These are phyloP conservation scores for Poeciliopsis occidentalis DNA, from an alignment of 2,113 vertebrate species.

Conservation along the genomic window DNA sequence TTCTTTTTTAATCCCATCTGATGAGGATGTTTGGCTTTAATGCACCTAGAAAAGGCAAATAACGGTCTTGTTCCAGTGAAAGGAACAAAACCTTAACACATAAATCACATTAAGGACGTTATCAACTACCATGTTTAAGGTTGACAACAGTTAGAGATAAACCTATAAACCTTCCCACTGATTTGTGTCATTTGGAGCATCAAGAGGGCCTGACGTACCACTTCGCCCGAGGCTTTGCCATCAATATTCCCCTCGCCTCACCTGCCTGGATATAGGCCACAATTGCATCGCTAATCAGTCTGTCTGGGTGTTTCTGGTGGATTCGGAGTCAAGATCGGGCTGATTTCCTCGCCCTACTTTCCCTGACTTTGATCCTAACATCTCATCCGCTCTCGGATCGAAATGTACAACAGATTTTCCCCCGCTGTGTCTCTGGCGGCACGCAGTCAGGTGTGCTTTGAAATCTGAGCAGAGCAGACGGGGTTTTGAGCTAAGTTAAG, in stretches of 20 bases:
- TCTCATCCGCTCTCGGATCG: constrained; percentile 58
- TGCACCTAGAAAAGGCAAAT: constrained; percentile 3
- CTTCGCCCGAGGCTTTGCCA: constrained; percentile 43
- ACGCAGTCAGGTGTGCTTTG: constrained; percentile 65
- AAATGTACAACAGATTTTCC: constrained; percentile 54
- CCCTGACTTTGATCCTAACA: constrained; percentile 68
- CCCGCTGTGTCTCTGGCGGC: constrained; percentile 37
- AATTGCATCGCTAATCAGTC: constrained; percentile 63
- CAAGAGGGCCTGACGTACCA: constrained; percentile 20
- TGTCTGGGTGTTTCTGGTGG: constrained; percentile 53
- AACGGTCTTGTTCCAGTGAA: not conserved
- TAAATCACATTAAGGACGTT: not conserved
- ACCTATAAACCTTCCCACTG: constrained; percentile 20
- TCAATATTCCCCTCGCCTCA: constrained; percentile 57
- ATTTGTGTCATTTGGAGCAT: constrained; percentile 24
- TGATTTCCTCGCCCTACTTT: constrained; percentile 49
- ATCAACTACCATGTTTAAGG: not conserved
- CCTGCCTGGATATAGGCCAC: constrained; percentile 52
- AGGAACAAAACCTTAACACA: not conserved
- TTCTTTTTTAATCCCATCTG: not conserved
- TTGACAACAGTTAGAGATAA: constrained; percentile 11
- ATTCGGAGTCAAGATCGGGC: constrained; percentile 59
- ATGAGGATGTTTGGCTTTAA: not conserved
- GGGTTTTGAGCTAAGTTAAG: constrained; percentile 59
- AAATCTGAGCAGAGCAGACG: constrained; percentile 57